phyloP scores from a whole-genome alignment of 2,113 vertebrate genomes.

The Fulmarus glacialis region DNA sequence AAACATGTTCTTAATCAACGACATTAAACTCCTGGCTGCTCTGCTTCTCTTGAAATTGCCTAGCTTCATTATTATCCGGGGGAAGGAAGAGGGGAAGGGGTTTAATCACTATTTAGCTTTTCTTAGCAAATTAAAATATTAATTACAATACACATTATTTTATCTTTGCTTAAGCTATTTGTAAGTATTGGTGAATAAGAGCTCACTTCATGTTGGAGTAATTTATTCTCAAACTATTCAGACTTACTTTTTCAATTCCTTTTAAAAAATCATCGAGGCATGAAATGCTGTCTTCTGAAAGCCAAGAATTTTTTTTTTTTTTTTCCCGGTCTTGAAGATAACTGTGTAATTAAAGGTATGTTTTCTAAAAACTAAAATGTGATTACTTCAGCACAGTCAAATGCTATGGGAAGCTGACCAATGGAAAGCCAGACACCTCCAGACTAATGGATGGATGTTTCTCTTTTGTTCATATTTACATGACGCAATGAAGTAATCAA shows the following conservation, averaged over 20 bases:
- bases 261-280: constrained; percentile 48
- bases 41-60: constrained; percentile 74
- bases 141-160: constrained; percentile 79
- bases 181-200: constrained; percentile 45
- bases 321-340: constrained; percentile 30
- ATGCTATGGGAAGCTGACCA: neutral
- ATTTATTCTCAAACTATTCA: constrained; percentile 64
- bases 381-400: neutral
- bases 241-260: constrained; percentile 13
- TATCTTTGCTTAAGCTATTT: constrained; percentile 75
- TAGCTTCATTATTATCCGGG: constrained; percentile 75
- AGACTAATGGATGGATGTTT: neutral
- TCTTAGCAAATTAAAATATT: constrained; percentile 82
- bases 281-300: constrained; percentile 54
- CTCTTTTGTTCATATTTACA: constrained; percentile 15
- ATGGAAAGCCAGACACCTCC: neutral
- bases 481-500: neutral
- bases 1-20: constrained; percentile 79
- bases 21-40: constrained; percentile 76
- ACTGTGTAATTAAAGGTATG: constrained; percentile 6
- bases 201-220: constrained; percentile 25
- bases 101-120: constrained; percentile 75
- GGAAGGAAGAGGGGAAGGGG: constrained; percentile 38
- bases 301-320: neutral
- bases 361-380: neutral